Evolutionary conservation across 2,113 vertebrate genomes (phyloP), one percentile per base, ranked within the genome.

Genomic region (Bos taurus): DNA sequence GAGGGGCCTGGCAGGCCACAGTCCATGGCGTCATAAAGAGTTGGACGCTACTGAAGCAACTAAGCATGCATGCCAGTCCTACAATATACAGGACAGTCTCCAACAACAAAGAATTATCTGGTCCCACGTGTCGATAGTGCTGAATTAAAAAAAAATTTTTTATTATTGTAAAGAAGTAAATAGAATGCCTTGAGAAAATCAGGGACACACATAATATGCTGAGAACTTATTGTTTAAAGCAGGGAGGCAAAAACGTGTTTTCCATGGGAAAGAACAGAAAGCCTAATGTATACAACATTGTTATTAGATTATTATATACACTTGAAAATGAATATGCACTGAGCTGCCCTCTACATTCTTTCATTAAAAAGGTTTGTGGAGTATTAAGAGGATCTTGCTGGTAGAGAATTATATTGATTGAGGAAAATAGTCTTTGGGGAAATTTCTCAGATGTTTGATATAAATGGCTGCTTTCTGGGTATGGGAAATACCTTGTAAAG

Each of bases 341-440:
- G 97, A 97, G 82, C 71, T 96, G 92, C 80, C 91, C 94, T 98
- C 91, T 92, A 59, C 93, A 97, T 78, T 98, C 93, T 36, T 1
- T 90, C 67, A 89, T 92, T 98, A 98, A 98, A 97, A 98, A 96
- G 95, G 91, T 94, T 90, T 96, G 59, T 85, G 97, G 97, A 62
- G 90, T 96, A 97, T 98, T 98, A 98, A 98, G 97, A 98, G 97
- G 98, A 95, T 97, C 97, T 98, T 4, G 60, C 97, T 98, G 94
- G 62, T 97, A 92, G 96, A 98, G 93, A 88, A 96, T 95, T 98
- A 94, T 98, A 93, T 98, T 98, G 98, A 98, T 96, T 88, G 94
- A 97, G 40, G 13, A 1, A 98, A 98, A 98, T 87, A 93, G 94
- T 94, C 95, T 98, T 98, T 87, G 56, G 91, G 82, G 97, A 98